Evolutionary conservation across 1,140 invertebrate genomes (phyloP).

Genomic region (fruit fly (Drosophila melanogaster)): DNA sequence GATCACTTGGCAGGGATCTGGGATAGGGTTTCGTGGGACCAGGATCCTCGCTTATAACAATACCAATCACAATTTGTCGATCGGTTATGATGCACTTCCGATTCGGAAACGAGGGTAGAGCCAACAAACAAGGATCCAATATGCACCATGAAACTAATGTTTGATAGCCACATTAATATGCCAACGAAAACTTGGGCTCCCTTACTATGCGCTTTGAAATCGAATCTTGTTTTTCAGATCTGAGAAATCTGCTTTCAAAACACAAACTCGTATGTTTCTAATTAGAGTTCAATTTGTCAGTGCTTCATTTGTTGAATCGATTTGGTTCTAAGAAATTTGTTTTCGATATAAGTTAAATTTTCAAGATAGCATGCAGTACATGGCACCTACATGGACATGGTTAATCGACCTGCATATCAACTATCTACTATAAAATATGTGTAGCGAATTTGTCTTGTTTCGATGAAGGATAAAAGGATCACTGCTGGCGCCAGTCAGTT

Average conservation of each 20-base stretch:
- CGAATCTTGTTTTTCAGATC: neutral
- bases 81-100: conserved; percentile 75
- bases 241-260: neutral
- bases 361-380: neutral
- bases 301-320: neutral
- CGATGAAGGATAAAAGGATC: conserved; percentile 5
- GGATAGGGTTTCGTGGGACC: conserved; percentile 64
- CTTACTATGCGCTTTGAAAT: neutral
- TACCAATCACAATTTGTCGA: conserved; percentile 77
- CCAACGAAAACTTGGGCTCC: neutral
- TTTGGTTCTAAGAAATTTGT: too few species aligned
- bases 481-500: conserved; percentile 59
- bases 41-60: conserved; percentile 58
- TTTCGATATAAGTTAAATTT: too few species aligned
- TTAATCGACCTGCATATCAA: neutral
- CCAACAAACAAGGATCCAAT: conserved; percentile 8
- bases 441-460: conserved; percentile 28
- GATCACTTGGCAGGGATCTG: conserved; percentile 68
- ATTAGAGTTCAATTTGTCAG: neutral
- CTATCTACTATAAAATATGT: conserved; percentile 7
- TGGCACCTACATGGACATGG: neutral
- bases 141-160: conserved; percentile 67
- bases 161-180: conserved; percentile 33
- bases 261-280: neutral
- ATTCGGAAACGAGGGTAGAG: conserved; percentile 29